phyloP scores from a whole-genome alignment of 2,113 vertebrate species.

The Misgurnus anguillicaudatus region DNA sequence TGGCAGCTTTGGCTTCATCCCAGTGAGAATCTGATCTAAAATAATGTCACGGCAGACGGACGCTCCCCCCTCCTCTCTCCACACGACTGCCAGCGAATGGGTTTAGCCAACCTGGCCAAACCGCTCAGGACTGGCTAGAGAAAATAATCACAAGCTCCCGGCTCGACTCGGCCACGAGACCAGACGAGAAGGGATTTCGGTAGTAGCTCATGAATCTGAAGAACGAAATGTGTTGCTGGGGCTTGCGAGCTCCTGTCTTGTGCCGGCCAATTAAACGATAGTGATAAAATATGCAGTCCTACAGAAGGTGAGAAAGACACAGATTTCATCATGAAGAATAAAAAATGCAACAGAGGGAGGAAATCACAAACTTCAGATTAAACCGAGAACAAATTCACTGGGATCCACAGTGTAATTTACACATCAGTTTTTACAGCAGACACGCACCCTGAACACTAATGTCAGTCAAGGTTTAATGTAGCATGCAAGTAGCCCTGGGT shows the following conservation, averaged over 20 bases:
- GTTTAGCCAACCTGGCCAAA: slow-evolving; percentile 39
- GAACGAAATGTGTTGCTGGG: slow-evolving; percentile 34
- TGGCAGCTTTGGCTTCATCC: neutral
- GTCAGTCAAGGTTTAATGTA: neutral
- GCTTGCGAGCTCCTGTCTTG: slow-evolving; percentile 29
- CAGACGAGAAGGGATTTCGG: slow-evolving; percentile 43
- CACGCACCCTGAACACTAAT: neutral
- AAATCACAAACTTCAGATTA: slow-evolving; percentile 16
- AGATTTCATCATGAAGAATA: slow-evolving; percentile 17
- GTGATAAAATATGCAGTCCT: slow-evolving; percentile 47
- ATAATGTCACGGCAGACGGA: slow-evolving; percentile 41
- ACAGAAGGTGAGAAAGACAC: slow-evolving; percentile 19
- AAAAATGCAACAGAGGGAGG: neutral
- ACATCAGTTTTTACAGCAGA: neutral
- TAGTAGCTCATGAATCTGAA: slow-evolving; percentile 46
- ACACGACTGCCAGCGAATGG: slow-evolving; percentile 1
- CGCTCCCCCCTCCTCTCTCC: neutral
- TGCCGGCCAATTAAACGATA: slow-evolving; percentile 41
- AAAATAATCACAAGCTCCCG: slow-evolving; percentile 54
- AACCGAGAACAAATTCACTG: neutral
- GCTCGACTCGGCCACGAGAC: slow-evolving; percentile 29
- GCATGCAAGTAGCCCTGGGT: no score
- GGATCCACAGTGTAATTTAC: neutral
- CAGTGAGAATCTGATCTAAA: slow-evolving; percentile 38
- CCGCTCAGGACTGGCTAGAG: slow-evolving; percentile 47